These are phyloP conservation scores for Camarhynchus parvulus DNA, from an alignment of 2,113 vertebrate species.

Conservation along the genomic window DNA sequence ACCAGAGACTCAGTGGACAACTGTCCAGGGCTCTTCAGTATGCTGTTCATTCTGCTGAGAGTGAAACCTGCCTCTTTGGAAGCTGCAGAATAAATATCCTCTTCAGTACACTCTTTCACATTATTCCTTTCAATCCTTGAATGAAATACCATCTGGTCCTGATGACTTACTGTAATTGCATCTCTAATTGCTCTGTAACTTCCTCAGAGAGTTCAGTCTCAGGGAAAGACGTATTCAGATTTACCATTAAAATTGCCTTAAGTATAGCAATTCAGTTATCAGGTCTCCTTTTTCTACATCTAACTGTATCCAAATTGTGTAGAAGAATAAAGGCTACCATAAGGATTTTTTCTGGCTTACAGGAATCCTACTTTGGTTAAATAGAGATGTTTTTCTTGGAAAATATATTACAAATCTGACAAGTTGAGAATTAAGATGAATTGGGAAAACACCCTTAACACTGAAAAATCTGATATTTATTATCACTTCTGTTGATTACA, in stretches of 20 bases:
- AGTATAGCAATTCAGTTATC: not conserved
- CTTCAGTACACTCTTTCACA: constrained; percentile 41
- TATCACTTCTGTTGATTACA: not conserved
- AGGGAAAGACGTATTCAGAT: constrained; percentile 10
- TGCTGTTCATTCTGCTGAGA: not conserved
- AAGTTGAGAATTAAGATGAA: not conserved
- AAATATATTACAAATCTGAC: not conserved
- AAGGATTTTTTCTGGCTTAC: not conserved
- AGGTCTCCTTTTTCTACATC: not conserved
- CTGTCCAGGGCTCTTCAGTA: not conserved
- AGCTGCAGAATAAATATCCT: constrained; percentile 35
- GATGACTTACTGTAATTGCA: constrained; percentile 63
- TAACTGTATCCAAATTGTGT: not conserved
- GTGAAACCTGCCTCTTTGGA: not conserved
- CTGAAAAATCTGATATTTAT: not conserved
- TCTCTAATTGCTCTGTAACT: constrained; percentile 64
- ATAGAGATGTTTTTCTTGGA: not conserved
- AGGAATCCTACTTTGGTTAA: not conserved
- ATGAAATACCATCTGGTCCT: constrained; percentile 66
- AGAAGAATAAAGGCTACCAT: not conserved
- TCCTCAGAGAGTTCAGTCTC: constrained; percentile 57
- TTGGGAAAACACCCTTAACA: not conserved
- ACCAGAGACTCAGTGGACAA: not conserved
- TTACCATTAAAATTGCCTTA: constrained; percentile 39
- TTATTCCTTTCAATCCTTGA: constrained; percentile 54